Evolutionary conservation across 1,140 invertebrate genomes (phyloP).

Genomic region (Drosophila bocki): DNA sequence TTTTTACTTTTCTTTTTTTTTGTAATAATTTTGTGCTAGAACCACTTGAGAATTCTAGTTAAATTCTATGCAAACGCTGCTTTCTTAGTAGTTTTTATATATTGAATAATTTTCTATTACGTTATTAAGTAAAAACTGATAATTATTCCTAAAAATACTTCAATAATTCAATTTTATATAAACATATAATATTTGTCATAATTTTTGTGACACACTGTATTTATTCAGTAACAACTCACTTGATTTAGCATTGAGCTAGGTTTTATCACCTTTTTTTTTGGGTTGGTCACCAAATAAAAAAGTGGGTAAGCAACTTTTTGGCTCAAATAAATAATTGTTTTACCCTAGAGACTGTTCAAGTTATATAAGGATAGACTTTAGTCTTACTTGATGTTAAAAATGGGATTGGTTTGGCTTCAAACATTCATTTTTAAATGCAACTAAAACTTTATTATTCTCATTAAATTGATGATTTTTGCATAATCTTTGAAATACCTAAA

Average conservation of each 20-base stretch:
- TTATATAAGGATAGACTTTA: conserved; percentile 2
- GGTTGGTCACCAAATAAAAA: conserved; percentile 45
- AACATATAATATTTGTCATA: neutral
- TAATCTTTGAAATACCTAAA: neutral
- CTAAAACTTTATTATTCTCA: neutral
- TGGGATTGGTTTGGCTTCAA: conserved; percentile 3
- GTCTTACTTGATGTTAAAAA: neutral
- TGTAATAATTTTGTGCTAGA: too few relatives aligned
- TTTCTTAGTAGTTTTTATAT: neutral
- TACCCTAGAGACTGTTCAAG: conserved; percentile 9
- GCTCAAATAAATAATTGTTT: conserved; percentile 29
- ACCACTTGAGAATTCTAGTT: neutral
- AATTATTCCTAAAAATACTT: too few relatives aligned
- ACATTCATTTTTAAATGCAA: neutral
- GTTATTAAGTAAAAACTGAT: too few relatives aligned
- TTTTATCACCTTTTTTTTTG: conserved; percentile 26
- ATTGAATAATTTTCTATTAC: neutral
- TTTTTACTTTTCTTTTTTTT: too few relatives aligned
- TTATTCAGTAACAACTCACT: conserved; percentile 5
- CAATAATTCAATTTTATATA: too few relatives aligned
- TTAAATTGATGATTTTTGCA: neutral
- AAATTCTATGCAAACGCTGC: too few relatives aligned
- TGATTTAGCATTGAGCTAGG: conserved; percentile 31
- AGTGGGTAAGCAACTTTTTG: conserved; percentile 36
- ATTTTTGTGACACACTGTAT: conserved; percentile 18